Evolutionary conservation across 2,888 invertebrate genomes (phyloP).

Genomic region (Nesidiocoris tenuis): DNA sequence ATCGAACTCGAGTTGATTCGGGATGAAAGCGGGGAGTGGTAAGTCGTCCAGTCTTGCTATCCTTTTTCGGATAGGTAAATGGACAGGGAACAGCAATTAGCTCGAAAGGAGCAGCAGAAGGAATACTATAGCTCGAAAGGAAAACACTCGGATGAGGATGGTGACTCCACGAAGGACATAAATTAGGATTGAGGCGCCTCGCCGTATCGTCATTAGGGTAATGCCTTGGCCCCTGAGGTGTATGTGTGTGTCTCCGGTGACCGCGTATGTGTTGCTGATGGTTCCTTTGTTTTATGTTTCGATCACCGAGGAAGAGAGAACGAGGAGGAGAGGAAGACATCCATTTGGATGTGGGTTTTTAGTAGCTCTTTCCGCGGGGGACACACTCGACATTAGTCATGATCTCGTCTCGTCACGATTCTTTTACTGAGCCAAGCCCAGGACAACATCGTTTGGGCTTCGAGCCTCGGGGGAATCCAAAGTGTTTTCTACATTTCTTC

Average conservation of each 20-base stretch:
- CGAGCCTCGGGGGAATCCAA: too few relatives aligned
- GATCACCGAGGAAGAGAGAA: conserved; percentile 2
- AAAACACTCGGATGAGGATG: not conserved
- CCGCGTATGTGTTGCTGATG: conserved; percentile 29
- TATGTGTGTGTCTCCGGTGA: conserved; percentile 18
- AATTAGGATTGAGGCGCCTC: conserved; percentile 47
- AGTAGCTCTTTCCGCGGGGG: not conserved
- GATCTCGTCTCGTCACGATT: not conserved
- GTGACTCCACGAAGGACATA: conserved; percentile 36
- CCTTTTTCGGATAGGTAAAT: conserved; percentile 16
- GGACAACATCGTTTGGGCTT: not conserved
- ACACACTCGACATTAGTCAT: not conserved
- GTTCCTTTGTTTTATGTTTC: conserved; percentile 37
- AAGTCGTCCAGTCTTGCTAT: not conserved
- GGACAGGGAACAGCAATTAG: conserved; percentile 49
- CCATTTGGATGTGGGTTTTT: not conserved
- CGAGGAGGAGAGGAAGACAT: not conserved
- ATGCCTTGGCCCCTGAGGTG: conserved; percentile 27
- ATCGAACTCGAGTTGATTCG: too few relatives aligned
- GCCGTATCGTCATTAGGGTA: conserved; percentile 46
- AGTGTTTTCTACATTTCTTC: too few relatives aligned
- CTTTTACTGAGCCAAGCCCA: not conserved
- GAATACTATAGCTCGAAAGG: not conserved
- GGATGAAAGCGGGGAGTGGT: too few relatives aligned
- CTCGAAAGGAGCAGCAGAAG: conserved; percentile 25